phyloP scores from a whole-genome alignment of 2,888 invertebrate genomes.

The Leucoma salicis region DNA sequence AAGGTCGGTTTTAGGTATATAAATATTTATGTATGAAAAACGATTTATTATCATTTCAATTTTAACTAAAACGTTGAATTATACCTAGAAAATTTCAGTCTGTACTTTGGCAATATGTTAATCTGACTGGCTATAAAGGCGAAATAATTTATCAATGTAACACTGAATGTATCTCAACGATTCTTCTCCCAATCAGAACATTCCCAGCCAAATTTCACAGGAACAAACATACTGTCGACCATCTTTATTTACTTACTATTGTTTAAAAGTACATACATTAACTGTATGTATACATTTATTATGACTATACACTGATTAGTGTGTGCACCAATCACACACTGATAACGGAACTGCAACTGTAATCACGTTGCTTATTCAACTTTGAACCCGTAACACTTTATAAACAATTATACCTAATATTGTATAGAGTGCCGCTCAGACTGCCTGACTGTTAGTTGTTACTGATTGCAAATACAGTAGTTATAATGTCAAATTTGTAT shows the following conservation, averaged over 20 bases:
- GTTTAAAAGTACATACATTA: slow-evolving; percentile 23
- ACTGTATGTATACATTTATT: slow-evolving; percentile 12
- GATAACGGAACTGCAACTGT: slow-evolving; percentile 17
- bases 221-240: slow-evolving; percentile 16
- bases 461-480: too few relatives aligned
- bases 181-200: too few relatives aligned
- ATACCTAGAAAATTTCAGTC: too few relatives aligned
- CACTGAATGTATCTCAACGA: too few relatives aligned
- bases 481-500: too few relatives aligned
- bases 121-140: background rate
- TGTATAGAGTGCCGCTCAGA: background rate
- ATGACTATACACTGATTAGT: slow-evolving; percentile 11
- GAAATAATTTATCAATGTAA: too few relatives aligned
- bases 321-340: slow-evolving; percentile 18
- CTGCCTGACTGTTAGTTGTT: slow-evolving; percentile 1
- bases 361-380: slow-evolving; percentile 38
- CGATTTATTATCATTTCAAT: too few relatives aligned
- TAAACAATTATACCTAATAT: background rate
- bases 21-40: too few relatives aligned
- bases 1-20: too few relatives aligned
- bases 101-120: too few relatives aligned
- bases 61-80: too few relatives aligned
- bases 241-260: slow-evolving; percentile 13
- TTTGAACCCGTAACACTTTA: slow-evolving; percentile 22
- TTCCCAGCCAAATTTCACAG: too few relatives aligned